phyloP scores from a whole-genome alignment of 1,140 invertebrate species.

The Parapsyche elsis region DNA sequence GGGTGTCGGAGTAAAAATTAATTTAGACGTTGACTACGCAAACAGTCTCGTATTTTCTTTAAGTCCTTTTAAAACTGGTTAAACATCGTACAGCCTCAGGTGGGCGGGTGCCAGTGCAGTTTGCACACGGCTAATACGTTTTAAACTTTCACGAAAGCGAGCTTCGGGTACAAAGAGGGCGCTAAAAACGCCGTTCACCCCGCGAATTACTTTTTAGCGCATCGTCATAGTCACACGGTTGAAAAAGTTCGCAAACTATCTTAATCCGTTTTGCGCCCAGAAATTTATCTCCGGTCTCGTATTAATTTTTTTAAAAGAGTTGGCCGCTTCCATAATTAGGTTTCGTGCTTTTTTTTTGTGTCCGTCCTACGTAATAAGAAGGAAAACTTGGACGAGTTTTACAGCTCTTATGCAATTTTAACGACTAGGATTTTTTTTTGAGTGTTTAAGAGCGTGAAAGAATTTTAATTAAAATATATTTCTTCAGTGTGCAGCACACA shows the following conservation, averaged over 20 bases:
- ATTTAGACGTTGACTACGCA: too few relatives aligned
- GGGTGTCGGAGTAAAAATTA: too few relatives aligned
- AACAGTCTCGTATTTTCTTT: too few relatives aligned
- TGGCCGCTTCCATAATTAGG: neutral
- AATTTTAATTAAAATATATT: too few relatives aligned
- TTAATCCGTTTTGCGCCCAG: slow-evolving; percentile 19
- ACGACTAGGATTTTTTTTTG: neutral
- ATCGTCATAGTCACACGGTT: neutral
- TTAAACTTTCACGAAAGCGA: slow-evolving; percentile 23
- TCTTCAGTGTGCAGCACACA: too few relatives aligned
- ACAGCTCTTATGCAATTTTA: neutral
- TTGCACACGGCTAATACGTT: slow-evolving; percentile 1
- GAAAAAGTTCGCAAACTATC: slow-evolving; percentile 26
- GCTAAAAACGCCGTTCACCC: neutral
- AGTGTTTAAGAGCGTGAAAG: too few relatives aligned
- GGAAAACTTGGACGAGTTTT: neutral
- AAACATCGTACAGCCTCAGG: slow-evolving; percentile 5
- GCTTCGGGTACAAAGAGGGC: neutral
- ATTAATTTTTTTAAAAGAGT: slow-evolving; percentile 10
- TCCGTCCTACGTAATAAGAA: neutral
- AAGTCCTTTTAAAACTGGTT: neutral
- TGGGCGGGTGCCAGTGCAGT: neutral
- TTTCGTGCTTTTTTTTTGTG: neutral
- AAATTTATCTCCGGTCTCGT: slow-evolving; percentile 9
- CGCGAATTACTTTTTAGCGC: slow-evolving; percentile 10